Percentiles rank a stretch among this genome's conserved stretches.
These are phyloP conservation scores for Plebejus melissa DNA, from an alignment of 2,888 invertebrate species.

Conservation along the genomic window DNA sequence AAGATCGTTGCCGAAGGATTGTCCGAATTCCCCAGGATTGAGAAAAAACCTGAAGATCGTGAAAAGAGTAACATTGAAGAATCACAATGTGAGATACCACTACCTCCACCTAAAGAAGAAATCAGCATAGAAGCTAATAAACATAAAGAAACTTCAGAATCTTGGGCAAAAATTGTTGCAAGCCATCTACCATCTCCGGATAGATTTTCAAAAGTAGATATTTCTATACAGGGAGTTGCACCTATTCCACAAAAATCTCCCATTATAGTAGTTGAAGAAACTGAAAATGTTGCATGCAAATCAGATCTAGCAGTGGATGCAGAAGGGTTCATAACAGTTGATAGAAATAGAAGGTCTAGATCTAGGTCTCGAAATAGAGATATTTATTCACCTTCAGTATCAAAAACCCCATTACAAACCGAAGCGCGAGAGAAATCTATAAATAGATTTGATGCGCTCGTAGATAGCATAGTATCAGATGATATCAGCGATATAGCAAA, in stretches of 20 bases:
- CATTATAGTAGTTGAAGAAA: conserved; percentile 61
- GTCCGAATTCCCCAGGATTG: conserved; percentile 34
- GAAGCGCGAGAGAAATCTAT: conserved; percentile 54
- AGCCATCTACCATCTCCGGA: conserved; percentile 58
- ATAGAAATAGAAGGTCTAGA: conserved; percentile 69
- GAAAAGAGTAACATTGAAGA: conserved; percentile 32
- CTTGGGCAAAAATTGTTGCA: conserved; percentile 70
- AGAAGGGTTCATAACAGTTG: conserved; percentile 73
- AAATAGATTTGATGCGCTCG: conserved; percentile 61
- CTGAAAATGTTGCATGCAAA: conserved; percentile 48
- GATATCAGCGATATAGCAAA: conserved; percentile 43
- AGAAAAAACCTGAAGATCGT: conserved; percentile 37
- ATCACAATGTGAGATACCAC: conserved; percentile 35
- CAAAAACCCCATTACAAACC: conserved; percentile 43
- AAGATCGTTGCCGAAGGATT: conserved; percentile 80
- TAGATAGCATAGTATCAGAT: conserved; percentile 49
- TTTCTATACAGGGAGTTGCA: conserved; percentile 35
- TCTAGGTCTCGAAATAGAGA: conserved; percentile 80
- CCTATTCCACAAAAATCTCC: conserved; percentile 46
- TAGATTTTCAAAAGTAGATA: conserved; percentile 45
- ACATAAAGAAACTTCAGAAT: conserved; percentile 43
- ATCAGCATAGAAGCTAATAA: conserved; percentile 32
- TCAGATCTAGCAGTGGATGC: conserved; percentile 53
- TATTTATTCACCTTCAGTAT: conserved; percentile 51
- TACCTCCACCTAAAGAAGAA: conserved; percentile 37